Percentiles rank a stretch among this genome's conserved stretches.
These are phyloP conservation scores for Polydesmus complanatus DNA, from an alignment of 2,888 invertebrate genomes.

Conservation along the genomic window DNA sequence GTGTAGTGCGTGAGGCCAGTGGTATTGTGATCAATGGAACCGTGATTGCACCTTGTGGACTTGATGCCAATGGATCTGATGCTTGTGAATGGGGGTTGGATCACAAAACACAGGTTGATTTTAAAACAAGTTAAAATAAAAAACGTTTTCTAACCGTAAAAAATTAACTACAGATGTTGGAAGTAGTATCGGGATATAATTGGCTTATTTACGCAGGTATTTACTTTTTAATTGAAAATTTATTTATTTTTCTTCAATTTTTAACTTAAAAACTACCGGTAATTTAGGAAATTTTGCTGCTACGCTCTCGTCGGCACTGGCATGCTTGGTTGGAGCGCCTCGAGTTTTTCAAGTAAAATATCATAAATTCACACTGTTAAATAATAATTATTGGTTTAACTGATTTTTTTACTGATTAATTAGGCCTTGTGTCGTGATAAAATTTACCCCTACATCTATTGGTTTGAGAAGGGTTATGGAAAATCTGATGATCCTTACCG, in stretches of 20 bases:
- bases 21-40: slow-evolving; percentile 36
- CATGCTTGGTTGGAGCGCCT: slow-evolving; percentile 87
- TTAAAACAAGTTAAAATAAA: not conserved
- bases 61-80: slow-evolving; percentile 31
- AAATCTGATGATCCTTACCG: slow-evolving; percentile 39
- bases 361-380: not conserved
- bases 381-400: not conserved
- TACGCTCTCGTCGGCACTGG: slow-evolving; percentile 87
- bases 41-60: slow-evolving; percentile 28
- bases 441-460: slow-evolving; percentile 39
- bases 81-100: slow-evolving; percentile 70
- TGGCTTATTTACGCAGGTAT: slow-evolving; percentile 86
- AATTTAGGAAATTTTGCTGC: slow-evolving; percentile 98
- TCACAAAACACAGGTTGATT: slow-evolving; percentile 63
- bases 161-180: slow-evolving; percentile 28
- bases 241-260: too few species aligned
- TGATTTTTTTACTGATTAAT: slow-evolving; percentile 20
- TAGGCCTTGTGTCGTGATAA: slow-evolving; percentile 42
- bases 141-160: not conserved
- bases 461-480: slow-evolving; percentile 41
- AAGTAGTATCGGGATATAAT: slow-evolving; percentile 48
- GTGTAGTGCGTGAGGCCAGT: slow-evolving; percentile 63
- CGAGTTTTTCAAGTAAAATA: slow-evolving; percentile 37
- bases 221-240: too few species aligned
- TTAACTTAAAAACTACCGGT: too few species aligned